Evolutionary conservation across 2,888 invertebrate genomes (phyloP).

Genomic region (Cremastobaeus sp.): DNA sequence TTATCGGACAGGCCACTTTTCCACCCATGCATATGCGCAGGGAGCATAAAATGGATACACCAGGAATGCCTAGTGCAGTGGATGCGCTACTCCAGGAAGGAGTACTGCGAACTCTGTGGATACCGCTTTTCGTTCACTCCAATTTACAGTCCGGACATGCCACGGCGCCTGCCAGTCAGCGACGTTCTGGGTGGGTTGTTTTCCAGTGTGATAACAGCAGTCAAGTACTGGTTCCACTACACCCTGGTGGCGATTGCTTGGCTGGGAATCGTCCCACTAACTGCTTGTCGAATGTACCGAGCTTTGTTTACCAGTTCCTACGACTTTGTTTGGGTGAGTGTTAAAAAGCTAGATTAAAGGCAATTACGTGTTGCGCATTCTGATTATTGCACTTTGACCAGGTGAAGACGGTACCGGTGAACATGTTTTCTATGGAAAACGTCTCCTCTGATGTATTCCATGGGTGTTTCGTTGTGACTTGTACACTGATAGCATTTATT

Average conservation of each 20-base stretch:
- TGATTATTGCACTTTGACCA: background rate
- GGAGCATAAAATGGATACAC: slow-evolving; percentile 99
- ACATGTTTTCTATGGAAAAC: slow-evolving; percentile 95
- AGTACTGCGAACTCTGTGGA: slow-evolving; percentile 98
- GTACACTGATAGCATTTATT: slow-evolving; percentile 97
- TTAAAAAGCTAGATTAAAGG: too few relatives aligned
- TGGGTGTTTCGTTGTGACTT: slow-evolving; percentile 97
- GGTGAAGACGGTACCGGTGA: slow-evolving; percentile 89
- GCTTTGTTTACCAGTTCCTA: slow-evolving; percentile 94
- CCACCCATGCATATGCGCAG: slow-evolving; percentile 99
- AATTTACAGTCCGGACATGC: slow-evolving; percentile 99
- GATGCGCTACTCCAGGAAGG: slow-evolving; percentile 99
- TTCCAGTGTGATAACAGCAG: slow-evolving; percentile 92
- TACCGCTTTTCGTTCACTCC: slow-evolving; percentile 99
- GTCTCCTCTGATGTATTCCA: slow-evolving; percentile 95
- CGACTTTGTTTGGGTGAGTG: slow-evolving; percentile 84
- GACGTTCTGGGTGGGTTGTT: slow-evolving; percentile 95
- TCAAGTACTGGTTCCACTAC: slow-evolving; percentile 98
- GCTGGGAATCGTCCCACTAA: slow-evolving; percentile 97
- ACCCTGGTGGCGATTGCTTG: slow-evolving; percentile 97
- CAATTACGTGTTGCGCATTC: too few relatives aligned
- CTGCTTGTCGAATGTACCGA: slow-evolving; percentile 96
- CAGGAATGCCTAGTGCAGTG: slow-evolving; percentile 99
- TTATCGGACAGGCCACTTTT: slow-evolving; percentile 94
- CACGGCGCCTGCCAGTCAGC: slow-evolving; percentile 94